Evolutionary conservation across 2,888 invertebrate species (phyloP).

Genomic region (Nasonovia ribisnigri): DNA sequence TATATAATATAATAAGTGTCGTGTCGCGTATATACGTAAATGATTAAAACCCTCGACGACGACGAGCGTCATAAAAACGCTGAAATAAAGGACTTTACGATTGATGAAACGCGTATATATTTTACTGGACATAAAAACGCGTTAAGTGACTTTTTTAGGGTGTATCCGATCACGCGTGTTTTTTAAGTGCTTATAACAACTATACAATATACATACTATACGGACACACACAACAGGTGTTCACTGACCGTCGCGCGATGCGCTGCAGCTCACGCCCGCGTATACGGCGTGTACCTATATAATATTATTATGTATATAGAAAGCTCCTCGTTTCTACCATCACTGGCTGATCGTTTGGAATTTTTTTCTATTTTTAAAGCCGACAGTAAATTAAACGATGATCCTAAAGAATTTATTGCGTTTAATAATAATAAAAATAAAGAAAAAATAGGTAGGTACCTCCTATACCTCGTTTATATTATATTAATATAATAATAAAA

Average conservation of each 20-base stretch:
- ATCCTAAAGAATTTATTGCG: constrained; percentile 51
- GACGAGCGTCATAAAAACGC: constrained; percentile 21
- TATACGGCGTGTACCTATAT: background rate
- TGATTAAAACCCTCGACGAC: constrained; percentile 10
- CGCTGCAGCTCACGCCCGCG: background rate
- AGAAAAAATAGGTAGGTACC: background rate
- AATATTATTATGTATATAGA: constrained; percentile 2
- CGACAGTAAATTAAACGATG: constrained; percentile 54
- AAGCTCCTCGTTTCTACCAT: constrained; percentile 6
- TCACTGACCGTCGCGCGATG: background rate
- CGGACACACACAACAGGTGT: constrained; percentile 24
- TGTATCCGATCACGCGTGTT: constrained; percentile 15
- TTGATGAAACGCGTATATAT: background rate
- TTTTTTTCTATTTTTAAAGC: constrained; percentile 31
- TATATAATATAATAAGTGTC: background rate
- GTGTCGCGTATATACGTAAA: background rate
- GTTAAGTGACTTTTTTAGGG: constrained; percentile 51
- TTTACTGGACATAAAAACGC: constrained; percentile 33
- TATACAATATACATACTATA: background rate
- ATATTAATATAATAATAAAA: constrained; percentile 24
- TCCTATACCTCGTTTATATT: background rate
- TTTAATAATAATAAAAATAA: constrained; percentile 44
- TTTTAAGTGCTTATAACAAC: constrained; percentile 9
- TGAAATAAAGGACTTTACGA: constrained; percentile 50
- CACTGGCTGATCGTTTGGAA: background rate